Evolutionary conservation across 2,888 invertebrate species (phyloP).

Genomic region (Anthophora plumipes): DNA sequence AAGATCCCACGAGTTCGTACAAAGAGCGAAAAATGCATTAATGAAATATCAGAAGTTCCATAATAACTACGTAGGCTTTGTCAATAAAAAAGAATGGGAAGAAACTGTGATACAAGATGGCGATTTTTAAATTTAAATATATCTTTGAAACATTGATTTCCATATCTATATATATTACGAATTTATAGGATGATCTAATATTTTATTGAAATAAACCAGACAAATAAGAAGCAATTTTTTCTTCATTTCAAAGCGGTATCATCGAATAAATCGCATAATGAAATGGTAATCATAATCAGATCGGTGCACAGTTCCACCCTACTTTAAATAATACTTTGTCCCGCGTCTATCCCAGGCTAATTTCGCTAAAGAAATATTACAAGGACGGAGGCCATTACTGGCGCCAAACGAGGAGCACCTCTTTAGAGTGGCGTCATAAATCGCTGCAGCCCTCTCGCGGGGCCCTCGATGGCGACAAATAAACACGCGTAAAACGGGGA

Average conservation of each 20-base stretch:
- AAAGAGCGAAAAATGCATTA: too few species aligned
- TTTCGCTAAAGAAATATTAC: constrained; percentile 27
- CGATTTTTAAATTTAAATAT: too few species aligned
- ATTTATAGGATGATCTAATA: too few species aligned
- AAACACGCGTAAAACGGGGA: constrained; percentile 70
- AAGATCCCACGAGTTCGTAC: too few species aligned
- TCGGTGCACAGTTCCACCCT: neutral
- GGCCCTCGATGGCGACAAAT: constrained; percentile 72
- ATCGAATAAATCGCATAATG: neutral
- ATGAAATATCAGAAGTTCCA: too few species aligned
- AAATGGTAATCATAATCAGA: constrained; percentile 1
- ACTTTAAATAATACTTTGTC: neutral
- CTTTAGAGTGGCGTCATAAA: constrained; percentile 53
- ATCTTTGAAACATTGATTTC: too few species aligned
- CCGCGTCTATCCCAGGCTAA: neutral
- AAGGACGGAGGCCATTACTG: constrained; percentile 26
- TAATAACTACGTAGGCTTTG: too few species aligned
- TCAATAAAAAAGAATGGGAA: too few species aligned
- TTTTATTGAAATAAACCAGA: neutral
- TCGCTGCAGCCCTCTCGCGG: constrained; percentile 52
- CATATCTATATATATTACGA: too few species aligned
- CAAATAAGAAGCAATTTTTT: neutral
- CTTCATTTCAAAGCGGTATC: neutral
- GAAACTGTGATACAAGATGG: too few species aligned
- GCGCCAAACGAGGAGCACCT: constrained; percentile 17